Evolutionary conservation across 2,888 invertebrate genomes (phyloP).

Genomic region (Ellobium chinense): DNA sequence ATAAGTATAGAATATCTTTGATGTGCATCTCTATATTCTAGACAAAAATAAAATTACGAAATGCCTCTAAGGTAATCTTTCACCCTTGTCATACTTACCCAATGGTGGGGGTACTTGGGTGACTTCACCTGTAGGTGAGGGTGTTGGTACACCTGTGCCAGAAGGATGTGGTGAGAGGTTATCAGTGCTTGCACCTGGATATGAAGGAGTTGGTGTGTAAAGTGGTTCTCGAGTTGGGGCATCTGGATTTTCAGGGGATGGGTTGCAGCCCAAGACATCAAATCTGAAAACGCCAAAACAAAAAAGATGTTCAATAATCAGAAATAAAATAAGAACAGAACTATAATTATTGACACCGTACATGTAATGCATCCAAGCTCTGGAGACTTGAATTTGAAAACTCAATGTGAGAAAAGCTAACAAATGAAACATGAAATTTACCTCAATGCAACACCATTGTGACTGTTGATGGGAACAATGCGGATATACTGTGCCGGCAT

Average conservation of each 20-base stretch:
- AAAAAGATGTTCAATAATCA: not conserved
- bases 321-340: too few species aligned
- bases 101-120: slow-evolving; percentile 27
- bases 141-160: slow-evolving; percentile 8
- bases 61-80: too few species aligned
- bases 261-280: slow-evolving; percentile 47
- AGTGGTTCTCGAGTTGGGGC: slow-evolving; percentile 3
- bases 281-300: slow-evolving; percentile 38
- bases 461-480: slow-evolving; percentile 43
- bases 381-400: too few species aligned
- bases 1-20: too few species aligned
- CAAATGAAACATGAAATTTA: too few species aligned
- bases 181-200: not conserved
- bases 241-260: not conserved
- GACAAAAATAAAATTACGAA: too few species aligned
- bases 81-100: too few species aligned
- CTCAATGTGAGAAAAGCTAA: too few species aligned
- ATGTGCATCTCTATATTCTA: too few species aligned
- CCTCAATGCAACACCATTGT: slow-evolving; percentile 41
- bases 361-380: too few species aligned
- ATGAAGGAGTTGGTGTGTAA: slow-evolving; percentile 4
- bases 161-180: slow-evolving; percentile 1
- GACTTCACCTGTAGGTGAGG: not conserved
- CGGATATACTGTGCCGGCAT: slow-evolving; percentile 46
- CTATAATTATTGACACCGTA: too few species aligned